Conservation (phyloP, 2,888 invertebrate species). For the Melolontha melolontha region DNA sequence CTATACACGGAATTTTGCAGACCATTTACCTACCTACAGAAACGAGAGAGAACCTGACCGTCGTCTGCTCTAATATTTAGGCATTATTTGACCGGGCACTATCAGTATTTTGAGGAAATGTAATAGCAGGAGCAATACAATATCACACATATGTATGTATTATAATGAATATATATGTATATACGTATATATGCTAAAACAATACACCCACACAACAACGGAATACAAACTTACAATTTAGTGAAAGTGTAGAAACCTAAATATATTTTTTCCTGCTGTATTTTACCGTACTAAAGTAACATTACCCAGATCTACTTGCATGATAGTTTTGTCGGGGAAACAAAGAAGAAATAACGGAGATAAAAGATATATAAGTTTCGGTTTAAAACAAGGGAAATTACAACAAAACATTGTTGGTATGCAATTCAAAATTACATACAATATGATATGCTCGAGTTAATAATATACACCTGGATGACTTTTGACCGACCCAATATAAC, state of each 20-base stretch:
- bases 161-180: neutral
- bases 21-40: slow-evolving; percentile 21
- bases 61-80: slow-evolving; percentile 25
- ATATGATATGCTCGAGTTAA: slow-evolving; percentile 13
- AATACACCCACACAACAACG: too few relatives aligned
- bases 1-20: slow-evolving; percentile 32
- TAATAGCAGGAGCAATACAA: neutral
- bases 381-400: neutral
- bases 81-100: slow-evolving; percentile 23
- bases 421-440: slow-evolving; percentile 17
- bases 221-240: too few relatives aligned
- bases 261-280: too few relatives aligned
- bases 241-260: too few relatives aligned
- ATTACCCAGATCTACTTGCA: too few relatives aligned
- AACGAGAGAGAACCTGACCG: slow-evolving; percentile 23
- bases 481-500: slow-evolving; percentile 43
- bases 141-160: neutral
- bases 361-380: neutral
- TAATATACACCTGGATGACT: slow-evolving; percentile 47
- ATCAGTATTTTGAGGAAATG: slow-evolving; percentile 14
- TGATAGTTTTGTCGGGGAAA: neutral
- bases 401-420: neutral
- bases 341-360: neutral
- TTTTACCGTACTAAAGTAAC: too few relatives aligned
- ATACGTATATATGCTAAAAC: too few relatives aligned